Conservation (phyloP, 2,888 invertebrate species). For the Smittia aterrima region DNA sequence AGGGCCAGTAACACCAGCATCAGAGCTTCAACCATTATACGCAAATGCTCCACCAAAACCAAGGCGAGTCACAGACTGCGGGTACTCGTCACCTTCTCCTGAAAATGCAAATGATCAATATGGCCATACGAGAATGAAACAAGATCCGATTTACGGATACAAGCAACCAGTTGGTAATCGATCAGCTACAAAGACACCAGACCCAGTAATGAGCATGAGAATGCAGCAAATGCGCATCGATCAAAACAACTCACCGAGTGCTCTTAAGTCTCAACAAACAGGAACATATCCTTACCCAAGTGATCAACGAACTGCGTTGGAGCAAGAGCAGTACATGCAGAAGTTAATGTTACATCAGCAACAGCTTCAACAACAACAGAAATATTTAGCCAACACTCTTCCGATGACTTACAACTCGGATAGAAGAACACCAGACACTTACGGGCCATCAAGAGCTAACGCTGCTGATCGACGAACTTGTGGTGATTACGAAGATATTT, state of each 20-base stretch:
- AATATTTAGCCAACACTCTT: constrained; percentile 44
- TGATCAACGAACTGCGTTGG: constrained; percentile 47
- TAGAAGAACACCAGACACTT: constrained; percentile 78
- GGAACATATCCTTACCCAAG: constrained; percentile 57
- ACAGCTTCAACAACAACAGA: constrained; percentile 44
- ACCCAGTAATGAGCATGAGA: constrained; percentile 54
- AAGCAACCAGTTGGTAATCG: constrained; percentile 43
- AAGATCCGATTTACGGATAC: constrained; percentile 42
- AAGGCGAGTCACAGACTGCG: constrained; percentile 70
- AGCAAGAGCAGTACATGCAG: constrained; percentile 51
- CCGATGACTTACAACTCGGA: constrained; percentile 55
- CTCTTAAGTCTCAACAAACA: constrained; percentile 52
- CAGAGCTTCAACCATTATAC: constrained; percentile 68
- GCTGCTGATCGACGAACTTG: constrained; percentile 51
- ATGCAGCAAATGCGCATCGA: constrained; percentile 55
- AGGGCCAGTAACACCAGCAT: constrained; percentile 50
- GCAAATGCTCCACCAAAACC: constrained; percentile 90
- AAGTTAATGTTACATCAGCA: constrained; percentile 49
- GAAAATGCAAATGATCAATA: constrained; percentile 58
- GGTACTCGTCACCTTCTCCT: constrained; percentile 72
- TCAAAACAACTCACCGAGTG: constrained; percentile 51
- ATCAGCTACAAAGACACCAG: constrained; percentile 46
- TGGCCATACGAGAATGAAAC: constrained; percentile 43
- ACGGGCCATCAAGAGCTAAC: constrained; percentile 63
- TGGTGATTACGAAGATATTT: constrained; percentile 78